phyloP scores from a whole-genome alignment of 1,140 invertebrate genomes.

The Delia radicum region DNA sequence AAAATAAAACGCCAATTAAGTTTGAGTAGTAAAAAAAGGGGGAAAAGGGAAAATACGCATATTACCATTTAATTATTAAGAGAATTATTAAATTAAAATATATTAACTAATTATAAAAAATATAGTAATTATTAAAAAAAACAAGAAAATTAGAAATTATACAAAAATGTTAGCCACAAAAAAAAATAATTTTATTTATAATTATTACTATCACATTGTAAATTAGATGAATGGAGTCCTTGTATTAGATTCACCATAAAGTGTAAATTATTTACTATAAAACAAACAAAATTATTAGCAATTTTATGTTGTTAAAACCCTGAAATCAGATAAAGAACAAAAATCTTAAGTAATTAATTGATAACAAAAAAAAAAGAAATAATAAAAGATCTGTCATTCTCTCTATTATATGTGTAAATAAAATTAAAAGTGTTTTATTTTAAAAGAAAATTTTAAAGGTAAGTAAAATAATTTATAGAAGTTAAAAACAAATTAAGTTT shows the following conservation, averaged over 20 bases:
- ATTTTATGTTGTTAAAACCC: slow-evolving; percentile 11
- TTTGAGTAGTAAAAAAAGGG: slow-evolving; percentile 11
- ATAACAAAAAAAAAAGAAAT: not conserved
- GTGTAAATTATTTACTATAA: not conserved
- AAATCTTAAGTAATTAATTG: too few relatives aligned
- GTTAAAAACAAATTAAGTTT: too few relatives aligned
- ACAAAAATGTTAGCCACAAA: not conserved
- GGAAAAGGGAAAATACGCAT: slow-evolving; percentile 31
- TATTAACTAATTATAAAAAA: not conserved
- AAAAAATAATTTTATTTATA: not conserved
- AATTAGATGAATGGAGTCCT: not conserved
- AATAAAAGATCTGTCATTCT: slow-evolving; percentile 1
- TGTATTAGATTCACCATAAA: not conserved
- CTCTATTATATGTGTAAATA: slow-evolving; percentile 20
- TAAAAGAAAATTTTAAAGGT: not conserved
- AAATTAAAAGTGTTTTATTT: slow-evolving; percentile 1
- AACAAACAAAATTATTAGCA: not conserved
- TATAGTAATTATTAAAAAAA: not conserved
- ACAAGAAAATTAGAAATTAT: not conserved
- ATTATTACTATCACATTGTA: not conserved
- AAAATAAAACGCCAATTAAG: not conserved
- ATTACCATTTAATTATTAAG: slow-evolving; percentile 22
- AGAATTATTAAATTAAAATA: not conserved
- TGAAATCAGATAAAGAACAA: not conserved
- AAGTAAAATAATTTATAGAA: not conserved